phyloP scores from a whole-genome alignment of 1,140 invertebrate species.

The Ylistrum balloti region DNA sequence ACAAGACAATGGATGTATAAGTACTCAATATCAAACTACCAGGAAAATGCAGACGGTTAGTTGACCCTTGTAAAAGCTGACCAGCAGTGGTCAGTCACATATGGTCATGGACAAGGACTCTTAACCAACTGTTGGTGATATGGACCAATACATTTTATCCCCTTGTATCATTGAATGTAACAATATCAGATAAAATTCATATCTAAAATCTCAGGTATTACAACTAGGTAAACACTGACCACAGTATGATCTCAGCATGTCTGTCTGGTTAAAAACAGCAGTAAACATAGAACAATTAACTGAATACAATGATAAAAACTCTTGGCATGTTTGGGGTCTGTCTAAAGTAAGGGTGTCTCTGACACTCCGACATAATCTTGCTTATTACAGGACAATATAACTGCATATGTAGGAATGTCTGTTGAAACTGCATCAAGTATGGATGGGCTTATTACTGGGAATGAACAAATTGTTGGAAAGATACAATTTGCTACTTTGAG shows the following conservation, averaged over 20 bases:
- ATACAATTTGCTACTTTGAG: too few relatives aligned
- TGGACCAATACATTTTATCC: neutral
- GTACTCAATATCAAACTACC: neutral
- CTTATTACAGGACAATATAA: too few relatives aligned
- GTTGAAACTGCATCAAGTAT: too few relatives aligned
- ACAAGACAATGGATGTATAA: neutral
- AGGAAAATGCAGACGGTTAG: neutral
- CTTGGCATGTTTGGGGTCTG: neutral
- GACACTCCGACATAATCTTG: too few relatives aligned
- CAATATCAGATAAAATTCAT: too few relatives aligned
- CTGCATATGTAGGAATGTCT: too few relatives aligned
- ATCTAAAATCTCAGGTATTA: too few relatives aligned
- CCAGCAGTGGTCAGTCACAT: neutral
- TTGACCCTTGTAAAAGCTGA: neutral
- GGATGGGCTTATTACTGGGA: too few relatives aligned
- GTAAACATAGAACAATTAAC: too few relatives aligned
- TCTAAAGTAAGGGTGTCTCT: constrained; percentile 3
- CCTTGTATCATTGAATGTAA: neutral
- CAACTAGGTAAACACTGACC: neutral
- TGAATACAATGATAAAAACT: too few relatives aligned
- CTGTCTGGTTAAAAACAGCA: neutral
- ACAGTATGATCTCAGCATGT: neutral
- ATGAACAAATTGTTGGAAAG: too few relatives aligned
- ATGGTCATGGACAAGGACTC: neutral
- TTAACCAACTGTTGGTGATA: neutral